These are phyloP conservation scores for Saxidomus purpurata DNA, from an alignment of 1,140 invertebrate genomes.

Conservation along the genomic window DNA sequence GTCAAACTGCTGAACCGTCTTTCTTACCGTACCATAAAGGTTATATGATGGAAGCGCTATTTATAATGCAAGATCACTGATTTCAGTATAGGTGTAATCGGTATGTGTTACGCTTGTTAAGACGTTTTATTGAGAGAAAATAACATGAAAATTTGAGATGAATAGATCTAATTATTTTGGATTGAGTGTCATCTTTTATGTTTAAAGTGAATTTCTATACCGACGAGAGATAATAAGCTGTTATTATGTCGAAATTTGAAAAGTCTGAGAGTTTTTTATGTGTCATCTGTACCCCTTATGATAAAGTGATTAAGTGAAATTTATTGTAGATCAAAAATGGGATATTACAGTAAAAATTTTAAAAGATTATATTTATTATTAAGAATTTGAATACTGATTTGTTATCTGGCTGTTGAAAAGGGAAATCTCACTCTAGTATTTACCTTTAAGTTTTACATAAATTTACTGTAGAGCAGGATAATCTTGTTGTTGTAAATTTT, in stretches of 20 bases:
- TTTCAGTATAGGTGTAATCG: background rate
- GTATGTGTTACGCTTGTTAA: background rate
- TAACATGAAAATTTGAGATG: conserved; percentile 7
- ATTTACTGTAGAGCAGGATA: no score
- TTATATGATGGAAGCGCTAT: background rate
- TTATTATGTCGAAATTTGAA: conserved; percentile 16
- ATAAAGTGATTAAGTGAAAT: background rate
- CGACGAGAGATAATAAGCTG: conserved; percentile 13
- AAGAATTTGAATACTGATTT: no score
- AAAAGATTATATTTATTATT: no score
- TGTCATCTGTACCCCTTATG: background rate
- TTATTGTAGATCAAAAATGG: background rate
- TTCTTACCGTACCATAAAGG: background rate
- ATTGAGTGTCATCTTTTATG: conserved; percentile 8
- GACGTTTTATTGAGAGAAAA: conserved; percentile 25
- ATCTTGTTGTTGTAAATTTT: no score
- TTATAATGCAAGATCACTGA: background rate
- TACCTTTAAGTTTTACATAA: no score
- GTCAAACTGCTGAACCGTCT: no score
- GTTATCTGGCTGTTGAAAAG: no score
- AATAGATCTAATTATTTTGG: conserved; percentile 29
- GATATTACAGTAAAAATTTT: background rate
- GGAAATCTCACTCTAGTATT: no score
- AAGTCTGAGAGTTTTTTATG: background rate
- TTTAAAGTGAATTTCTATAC: background rate